These are phyloP conservation scores for Camponotus floridanus DNA, from an alignment of 1,140 invertebrate species.

Conservation along the genomic window DNA sequence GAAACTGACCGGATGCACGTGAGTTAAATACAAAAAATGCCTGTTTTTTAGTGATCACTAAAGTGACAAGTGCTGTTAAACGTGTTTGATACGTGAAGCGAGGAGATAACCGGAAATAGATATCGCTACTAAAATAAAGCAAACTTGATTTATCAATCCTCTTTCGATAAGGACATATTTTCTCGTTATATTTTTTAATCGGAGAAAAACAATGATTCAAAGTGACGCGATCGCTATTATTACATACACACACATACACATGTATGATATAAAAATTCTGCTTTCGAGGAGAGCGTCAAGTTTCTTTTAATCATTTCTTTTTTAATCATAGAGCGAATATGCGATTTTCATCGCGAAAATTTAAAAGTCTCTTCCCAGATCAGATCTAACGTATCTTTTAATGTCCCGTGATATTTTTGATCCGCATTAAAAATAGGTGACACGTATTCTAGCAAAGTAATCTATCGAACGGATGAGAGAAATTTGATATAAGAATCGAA, in stretches of 20 bases:
- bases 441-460: neutral
- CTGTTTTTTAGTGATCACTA: conserved; percentile 11
- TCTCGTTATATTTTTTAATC: neutral
- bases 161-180: neutral
- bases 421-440: conserved; percentile 25
- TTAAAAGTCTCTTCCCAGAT: conserved; percentile 16
- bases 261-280: neutral
- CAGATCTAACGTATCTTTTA: neutral
- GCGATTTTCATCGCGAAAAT: conserved; percentile 32
- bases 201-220: neutral
- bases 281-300: neutral
- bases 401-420: conserved; percentile 13
- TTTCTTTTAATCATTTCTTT: conserved; percentile 17
- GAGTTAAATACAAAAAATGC: conserved; percentile 55
- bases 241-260: too few species aligned
- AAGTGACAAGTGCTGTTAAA: conserved; percentile 58
- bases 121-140: neutral
- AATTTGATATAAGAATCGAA: neutral
- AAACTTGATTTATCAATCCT: neutral
- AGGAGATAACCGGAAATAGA: neutral
- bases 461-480: neutral
- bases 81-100: conserved; percentile 67
- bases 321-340: neutral
- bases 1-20: conserved; percentile 73
- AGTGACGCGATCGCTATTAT: neutral